Evolutionary conservation across 2,797 vertebrate genomes (phyloP).

Genomic region (Sebastiscus tertius): DNA sequence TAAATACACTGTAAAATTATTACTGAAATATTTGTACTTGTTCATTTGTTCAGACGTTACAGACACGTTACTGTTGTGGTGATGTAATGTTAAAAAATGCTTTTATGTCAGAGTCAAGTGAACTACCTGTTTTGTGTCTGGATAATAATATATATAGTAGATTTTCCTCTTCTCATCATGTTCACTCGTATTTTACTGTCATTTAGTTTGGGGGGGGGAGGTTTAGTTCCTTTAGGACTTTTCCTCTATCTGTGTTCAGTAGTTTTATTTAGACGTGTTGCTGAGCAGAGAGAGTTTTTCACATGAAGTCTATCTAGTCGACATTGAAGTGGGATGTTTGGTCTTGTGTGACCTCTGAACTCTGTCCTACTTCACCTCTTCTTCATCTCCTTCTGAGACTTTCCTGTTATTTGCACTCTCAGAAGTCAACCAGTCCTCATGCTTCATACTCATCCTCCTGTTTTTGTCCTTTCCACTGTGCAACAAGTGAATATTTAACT

Average conservation of each 20-base stretch:
- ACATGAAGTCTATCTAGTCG: not conserved
- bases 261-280: not conserved
- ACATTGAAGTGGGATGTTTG: slow-evolving; percentile 24
- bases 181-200: not conserved
- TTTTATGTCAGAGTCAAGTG: not conserved
- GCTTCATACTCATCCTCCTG: not conserved
- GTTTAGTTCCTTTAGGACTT: not conserved
- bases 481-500: not conserved
- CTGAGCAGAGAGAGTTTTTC: not conserved
- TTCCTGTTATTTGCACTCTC: not conserved
- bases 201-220: not conserved
- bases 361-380: not conserved
- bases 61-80: not conserved
- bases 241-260: not conserved
- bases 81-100: not conserved
- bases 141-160: not conserved
- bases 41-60: not conserved
- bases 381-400: not conserved
- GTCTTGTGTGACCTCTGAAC: slow-evolving; percentile 44
- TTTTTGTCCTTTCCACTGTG: not conserved
- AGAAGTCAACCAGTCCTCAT: not conserved
- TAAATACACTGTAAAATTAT: not conserved
- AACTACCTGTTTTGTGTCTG: not conserved
- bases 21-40: not conserved
- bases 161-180: not conserved